These are phyloP conservation scores for Drosophila vallismaia DNA, from an alignment of 2,888 invertebrate species.

Conservation along the genomic window DNA sequence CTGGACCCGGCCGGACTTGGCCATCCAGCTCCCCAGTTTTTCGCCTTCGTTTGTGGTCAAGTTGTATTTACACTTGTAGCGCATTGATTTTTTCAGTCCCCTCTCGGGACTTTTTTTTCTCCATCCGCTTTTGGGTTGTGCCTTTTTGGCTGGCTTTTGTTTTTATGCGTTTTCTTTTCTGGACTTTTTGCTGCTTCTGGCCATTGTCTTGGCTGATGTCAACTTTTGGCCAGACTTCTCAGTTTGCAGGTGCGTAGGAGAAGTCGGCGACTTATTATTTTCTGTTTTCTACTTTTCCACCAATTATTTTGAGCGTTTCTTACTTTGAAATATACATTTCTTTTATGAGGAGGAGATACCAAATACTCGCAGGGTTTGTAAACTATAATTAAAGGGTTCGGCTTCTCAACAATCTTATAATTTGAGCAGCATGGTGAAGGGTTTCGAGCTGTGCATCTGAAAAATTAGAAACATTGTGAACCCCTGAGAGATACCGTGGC, in stretches of 20 bases:
- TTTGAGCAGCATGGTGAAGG: background rate
- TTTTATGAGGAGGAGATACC: background rate
- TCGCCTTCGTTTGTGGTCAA: conserved; percentile 64
- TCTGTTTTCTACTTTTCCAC: conserved; percentile 3
- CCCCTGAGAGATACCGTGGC: conserved; percentile 27
- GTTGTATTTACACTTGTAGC: conserved; percentile 75
- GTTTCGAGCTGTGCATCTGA: conserved; percentile 7
- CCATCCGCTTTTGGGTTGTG: conserved; percentile 29
- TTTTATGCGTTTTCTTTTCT: conserved; percentile 43
- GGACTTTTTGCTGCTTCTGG: conserved; percentile 32
- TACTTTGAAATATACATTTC: background rate
- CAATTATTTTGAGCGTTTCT: background rate
- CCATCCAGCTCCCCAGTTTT: conserved; percentile 46
- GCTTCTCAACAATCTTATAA: no score
- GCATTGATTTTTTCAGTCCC: conserved; percentile 67
- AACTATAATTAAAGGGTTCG: background rate
- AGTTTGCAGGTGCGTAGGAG: conserved; percentile 36
- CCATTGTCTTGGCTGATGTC: conserved; percentile 68
- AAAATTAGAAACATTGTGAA: conserved; percentile 25
- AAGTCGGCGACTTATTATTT: background rate
- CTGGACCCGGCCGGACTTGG: conserved; percentile 76
- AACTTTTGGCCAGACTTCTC: conserved; percentile 67
- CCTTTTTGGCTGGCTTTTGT: conserved; percentile 55
- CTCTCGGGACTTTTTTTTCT: conserved; percentile 28
- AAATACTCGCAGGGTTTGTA: background rate